Evolutionary conservation across 1,140 invertebrate species (phyloP).

Genomic region (Lasioglossum baleicum): DNA sequence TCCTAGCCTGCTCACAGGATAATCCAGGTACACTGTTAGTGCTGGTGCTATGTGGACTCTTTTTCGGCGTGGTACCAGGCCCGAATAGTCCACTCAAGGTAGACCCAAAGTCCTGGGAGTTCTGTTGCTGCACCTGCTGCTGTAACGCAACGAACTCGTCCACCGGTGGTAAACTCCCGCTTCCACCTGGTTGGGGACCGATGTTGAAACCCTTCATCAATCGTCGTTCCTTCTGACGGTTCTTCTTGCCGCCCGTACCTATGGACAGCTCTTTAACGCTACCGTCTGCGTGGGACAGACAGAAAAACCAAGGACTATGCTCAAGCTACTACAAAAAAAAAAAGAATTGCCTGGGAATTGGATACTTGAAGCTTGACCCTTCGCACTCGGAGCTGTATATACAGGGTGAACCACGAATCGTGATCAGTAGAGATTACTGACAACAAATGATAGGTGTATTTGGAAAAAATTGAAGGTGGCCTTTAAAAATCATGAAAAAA

Average conservation of each 20-base stretch:
- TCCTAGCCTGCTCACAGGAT: conserved; percentile 70
- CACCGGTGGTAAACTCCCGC: conserved; percentile 84
- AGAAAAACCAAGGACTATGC: conserved; percentile 60
- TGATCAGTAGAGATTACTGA: too few species aligned
- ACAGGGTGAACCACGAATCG: too few species aligned
- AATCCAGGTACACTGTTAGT: conserved; percentile 79
- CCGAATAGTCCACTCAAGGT: conserved; percentile 77
- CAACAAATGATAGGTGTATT: too few species aligned
- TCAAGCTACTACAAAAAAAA: conserved; percentile 57
- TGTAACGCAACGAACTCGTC: conserved; percentile 88
- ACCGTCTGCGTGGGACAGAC: conserved; percentile 69
- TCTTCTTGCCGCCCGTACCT: conserved; percentile 95
- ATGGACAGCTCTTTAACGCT: conserved; percentile 78
- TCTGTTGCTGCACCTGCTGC: conserved; percentile 81
- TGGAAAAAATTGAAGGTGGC: too few species aligned
- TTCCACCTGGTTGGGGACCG: conserved; percentile 83
- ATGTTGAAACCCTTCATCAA: conserved; percentile 98
- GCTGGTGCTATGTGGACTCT: conserved; percentile 84
- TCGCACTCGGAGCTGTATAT: too few species aligned
- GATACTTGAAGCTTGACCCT: too few species aligned
- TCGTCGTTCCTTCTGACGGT: conserved; percentile 93
- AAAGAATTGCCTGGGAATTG: not conserved
- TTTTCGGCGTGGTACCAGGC: conserved; percentile 72
- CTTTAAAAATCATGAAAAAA: too few species aligned
- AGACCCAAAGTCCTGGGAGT: conserved; percentile 77